These are phyloP conservation scores for Chaetodon auriga DNA, from an alignment of 2,113 vertebrate species.

Conservation along the genomic window DNA sequence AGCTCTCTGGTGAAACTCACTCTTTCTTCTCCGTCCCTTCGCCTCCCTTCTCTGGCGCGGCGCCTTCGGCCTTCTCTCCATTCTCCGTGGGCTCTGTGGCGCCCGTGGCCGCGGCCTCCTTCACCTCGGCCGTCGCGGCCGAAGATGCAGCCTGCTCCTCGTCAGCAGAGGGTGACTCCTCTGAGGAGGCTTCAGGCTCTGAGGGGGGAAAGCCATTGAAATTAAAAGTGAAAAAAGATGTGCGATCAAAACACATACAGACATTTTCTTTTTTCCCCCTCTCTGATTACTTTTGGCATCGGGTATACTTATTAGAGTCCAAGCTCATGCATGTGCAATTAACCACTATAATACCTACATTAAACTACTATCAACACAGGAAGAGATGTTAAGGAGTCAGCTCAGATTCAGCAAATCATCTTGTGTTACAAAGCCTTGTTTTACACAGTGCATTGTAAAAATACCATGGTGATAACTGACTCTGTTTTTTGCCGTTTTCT, in stretches of 20 bases:
- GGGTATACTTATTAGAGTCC: too few species aligned
- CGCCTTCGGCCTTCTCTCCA: slow-evolving; percentile 78
- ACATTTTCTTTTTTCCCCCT: neutral
- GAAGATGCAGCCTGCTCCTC: slow-evolving; percentile 87
- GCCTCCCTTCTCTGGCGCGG: slow-evolving; percentile 81
- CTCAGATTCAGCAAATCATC: too few species aligned
- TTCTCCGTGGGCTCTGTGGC: slow-evolving; percentile 78
- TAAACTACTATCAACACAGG: neutral
- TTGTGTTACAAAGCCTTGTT: neutral
- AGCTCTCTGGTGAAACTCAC: slow-evolving; percentile 83
- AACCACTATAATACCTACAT: neutral
- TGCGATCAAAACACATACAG: neutral
- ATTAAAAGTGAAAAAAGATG: neutral
- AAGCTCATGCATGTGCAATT: neutral
- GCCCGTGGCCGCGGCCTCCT: slow-evolving; percentile 83
- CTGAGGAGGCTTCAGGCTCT: slow-evolving; percentile 89
- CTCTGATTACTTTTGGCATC: neutral
- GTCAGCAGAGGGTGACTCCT: slow-evolving; percentile 89
- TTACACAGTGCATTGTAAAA: neutral
- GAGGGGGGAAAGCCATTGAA: slow-evolving; percentile 5
- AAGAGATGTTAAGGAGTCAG: neutral
- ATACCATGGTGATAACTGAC: neutral
- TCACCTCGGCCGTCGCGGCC: slow-evolving; percentile 70
- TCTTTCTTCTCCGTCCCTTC: slow-evolving; percentile 89
- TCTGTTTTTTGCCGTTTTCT: neutral